These are phyloP conservation scores for Melanostoma scalare DNA, from an alignment of 2,888 invertebrate species.

Conservation along the genomic window DNA sequence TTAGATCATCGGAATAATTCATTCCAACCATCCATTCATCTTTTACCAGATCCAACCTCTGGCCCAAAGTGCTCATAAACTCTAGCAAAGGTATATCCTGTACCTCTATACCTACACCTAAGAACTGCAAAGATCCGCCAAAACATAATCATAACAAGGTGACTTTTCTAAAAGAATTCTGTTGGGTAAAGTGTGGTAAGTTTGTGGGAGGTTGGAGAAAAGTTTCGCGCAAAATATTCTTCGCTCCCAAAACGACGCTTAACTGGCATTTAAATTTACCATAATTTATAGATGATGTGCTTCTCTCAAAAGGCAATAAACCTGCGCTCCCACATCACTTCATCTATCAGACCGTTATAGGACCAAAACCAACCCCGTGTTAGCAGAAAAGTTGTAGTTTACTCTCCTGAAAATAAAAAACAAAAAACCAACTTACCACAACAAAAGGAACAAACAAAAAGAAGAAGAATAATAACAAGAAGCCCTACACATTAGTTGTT, in stretches of 20 bases:
- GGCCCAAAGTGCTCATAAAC: conserved; percentile 44
- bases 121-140: conserved; percentile 23
- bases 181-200: background rate
- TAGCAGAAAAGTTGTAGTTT: conserved; percentile 47
- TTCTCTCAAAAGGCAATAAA: conserved; percentile 65
- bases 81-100: background rate
- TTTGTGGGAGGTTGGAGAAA: conserved; percentile 8
- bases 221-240: conserved; percentile 49
- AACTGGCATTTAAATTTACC: conserved; percentile 71
- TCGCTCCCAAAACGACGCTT: conserved; percentile 68
- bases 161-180: conserved; percentile 53
- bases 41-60: conserved; percentile 29
- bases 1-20: conserved; percentile 66
- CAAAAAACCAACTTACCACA: conserved; percentile 43
- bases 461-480: conserved; percentile 29
- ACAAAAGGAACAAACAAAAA: conserved; percentile 28
- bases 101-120: background rate
- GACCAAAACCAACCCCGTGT: background rate
- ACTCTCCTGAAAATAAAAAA: conserved; percentile 13
- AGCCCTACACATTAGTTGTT: conserved; percentile 55
- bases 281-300: conserved; percentile 72
- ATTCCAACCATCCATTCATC: conserved; percentile 54
- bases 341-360: background rate
- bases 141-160: conserved; percentile 68
- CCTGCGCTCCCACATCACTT: conserved; percentile 6